phyloP scores from a whole-genome alignment of 1,140 invertebrate genomes.

The Drosophila parvula region DNA sequence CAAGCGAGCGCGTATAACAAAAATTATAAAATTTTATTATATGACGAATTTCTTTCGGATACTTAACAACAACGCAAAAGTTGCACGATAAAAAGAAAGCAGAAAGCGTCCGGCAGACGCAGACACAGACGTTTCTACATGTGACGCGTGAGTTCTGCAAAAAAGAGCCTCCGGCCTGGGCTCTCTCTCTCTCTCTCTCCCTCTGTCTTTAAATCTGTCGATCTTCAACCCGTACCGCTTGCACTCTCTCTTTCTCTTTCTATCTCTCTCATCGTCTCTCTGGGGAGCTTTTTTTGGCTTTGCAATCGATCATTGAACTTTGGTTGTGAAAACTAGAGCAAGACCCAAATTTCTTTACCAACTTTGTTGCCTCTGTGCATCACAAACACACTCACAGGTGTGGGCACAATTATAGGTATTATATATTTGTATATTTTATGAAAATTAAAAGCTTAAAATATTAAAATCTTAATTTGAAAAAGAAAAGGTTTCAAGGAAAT shows the following conservation, averaged over 20 bases:
- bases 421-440: not conserved
- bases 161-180: conserved; percentile 19
- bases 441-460: too few relatives aligned
- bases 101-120: conserved; percentile 73
- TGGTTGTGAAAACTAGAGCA: conserved; percentile 83
- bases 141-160: conserved; percentile 73
- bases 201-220: conserved; percentile 13
- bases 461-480: too few relatives aligned
- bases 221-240: conserved; percentile 12
- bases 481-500: too few relatives aligned
- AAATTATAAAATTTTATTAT: conserved; percentile 66
- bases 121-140: conserved; percentile 71
- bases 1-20: conserved; percentile 27
- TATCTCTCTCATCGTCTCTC: conserved; percentile 31
- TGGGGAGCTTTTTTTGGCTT: conserved; percentile 65
- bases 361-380: conserved; percentile 54
- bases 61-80: conserved; percentile 68
- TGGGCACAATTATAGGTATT: not conserved
- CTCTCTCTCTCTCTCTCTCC: conserved; percentile 9
- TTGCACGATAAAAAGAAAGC: conserved; percentile 78
- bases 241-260: conserved; percentile 21
- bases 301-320: conserved; percentile 83
- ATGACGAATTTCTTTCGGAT: conserved; percentile 73
- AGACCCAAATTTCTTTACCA: conserved; percentile 80
- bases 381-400: conserved; percentile 14